Percentiles rank a stretch among this genome's conserved stretches.
Evolutionary conservation across 2,888 invertebrate genomes (phyloP).

Genomic region (Callyntrura guangdongensis): DNA sequence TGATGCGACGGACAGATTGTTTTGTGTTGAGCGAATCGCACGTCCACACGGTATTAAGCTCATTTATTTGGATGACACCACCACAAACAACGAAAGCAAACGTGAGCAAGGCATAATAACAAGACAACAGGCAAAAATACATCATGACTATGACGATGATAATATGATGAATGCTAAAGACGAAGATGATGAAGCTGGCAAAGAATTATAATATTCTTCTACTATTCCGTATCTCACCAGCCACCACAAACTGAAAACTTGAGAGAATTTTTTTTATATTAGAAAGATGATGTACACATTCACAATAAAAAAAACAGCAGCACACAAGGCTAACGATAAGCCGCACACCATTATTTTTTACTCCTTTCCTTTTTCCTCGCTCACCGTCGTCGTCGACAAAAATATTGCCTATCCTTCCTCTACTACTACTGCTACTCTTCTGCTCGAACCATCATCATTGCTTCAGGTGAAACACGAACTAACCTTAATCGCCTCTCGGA

Average conservation of each 20-base stretch:
- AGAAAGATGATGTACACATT: constrained; percentile 5
- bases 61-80: constrained; percentile 57
- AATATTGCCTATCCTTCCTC: constrained; percentile 54
- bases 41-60: constrained; percentile 67
- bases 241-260: constrained; percentile 65
- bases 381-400: neutral
- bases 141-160: constrained; percentile 52
- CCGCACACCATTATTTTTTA: constrained; percentile 70
- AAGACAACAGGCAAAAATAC: constrained; percentile 59
- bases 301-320: constrained; percentile 48
- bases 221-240: constrained; percentile 70
- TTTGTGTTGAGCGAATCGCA: constrained; percentile 57
- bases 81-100: constrained; percentile 70
- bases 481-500: constrained; percentile 74
- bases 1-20: constrained; percentile 54
- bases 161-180: constrained; percentile 26
- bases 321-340: constrained; percentile 56
- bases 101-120: constrained; percentile 71
- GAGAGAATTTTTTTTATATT: constrained; percentile 15
- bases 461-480: constrained; percentile 80
- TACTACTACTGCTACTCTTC: constrained; percentile 19
- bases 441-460: constrained; percentile 64
- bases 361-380: constrained; percentile 71
- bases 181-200: constrained; percentile 44
- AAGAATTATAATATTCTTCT: constrained; percentile 65